Conservation (phyloP, 1,140 invertebrate genomes). For the Rhopalosiphum maidis region DNA sequence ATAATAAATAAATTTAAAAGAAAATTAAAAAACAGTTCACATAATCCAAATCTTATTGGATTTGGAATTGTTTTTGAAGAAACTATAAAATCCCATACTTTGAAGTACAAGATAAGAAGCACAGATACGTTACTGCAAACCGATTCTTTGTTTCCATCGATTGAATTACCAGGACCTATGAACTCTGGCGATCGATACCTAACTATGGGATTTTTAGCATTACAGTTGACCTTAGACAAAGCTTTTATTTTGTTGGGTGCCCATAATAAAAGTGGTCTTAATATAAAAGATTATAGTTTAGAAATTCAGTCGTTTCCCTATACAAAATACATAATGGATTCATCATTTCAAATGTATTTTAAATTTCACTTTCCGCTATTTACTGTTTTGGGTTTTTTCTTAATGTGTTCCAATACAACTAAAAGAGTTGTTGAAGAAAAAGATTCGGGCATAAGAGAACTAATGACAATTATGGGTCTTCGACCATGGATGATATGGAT, state of each 20-base stretch:
- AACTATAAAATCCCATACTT: neutral
- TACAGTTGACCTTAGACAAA: slow-evolving; percentile 58
- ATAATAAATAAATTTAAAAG: slow-evolving; percentile 1
- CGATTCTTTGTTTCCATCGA: slow-evolving; percentile 32
- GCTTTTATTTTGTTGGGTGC: slow-evolving; percentile 48
- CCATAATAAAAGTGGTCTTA: slow-evolving; percentile 13
- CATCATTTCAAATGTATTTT: neutral
- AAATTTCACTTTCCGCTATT: slow-evolving; percentile 29
- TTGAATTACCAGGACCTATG: slow-evolving; percentile 38
- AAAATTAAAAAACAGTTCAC: neutral
- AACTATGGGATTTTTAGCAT: slow-evolving; percentile 44
- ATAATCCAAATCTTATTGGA: neutral
- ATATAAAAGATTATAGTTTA: slow-evolving; percentile 14
- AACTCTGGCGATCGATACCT: slow-evolving; percentile 32
- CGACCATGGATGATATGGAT: slow-evolving; percentile 71
- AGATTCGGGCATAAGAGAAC: slow-evolving; percentile 67
- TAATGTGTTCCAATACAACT: slow-evolving; percentile 43
- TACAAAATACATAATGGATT: neutral
- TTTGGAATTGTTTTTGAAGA: slow-evolving; percentile 44
- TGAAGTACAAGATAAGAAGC: slow-evolving; percentile 55
- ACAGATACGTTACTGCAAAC: slow-evolving; percentile 9
- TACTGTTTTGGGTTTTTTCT: slow-evolving; percentile 53
- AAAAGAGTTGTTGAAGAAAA: slow-evolving; percentile 62
- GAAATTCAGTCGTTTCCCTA: slow-evolving; percentile 7
- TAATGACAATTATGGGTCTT: slow-evolving; percentile 76